These are phyloP conservation scores for Chymomyza caudatula DNA, from an alignment of 2,888 invertebrate species.

Conservation along the genomic window DNA sequence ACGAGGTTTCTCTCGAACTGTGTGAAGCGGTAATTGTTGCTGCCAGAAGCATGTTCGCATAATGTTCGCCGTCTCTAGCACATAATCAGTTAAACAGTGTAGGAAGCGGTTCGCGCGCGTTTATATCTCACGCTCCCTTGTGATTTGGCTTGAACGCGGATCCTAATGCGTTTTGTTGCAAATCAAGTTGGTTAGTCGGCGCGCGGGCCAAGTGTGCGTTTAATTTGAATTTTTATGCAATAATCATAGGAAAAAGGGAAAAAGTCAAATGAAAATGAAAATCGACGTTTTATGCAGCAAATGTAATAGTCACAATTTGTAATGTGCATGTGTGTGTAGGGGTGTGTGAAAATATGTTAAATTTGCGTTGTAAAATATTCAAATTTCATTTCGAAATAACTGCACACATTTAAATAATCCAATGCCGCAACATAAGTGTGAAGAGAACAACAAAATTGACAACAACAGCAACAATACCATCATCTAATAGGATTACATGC, in stretches of 20 bases:
- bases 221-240: constrained; percentile 70
- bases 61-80: background rate
- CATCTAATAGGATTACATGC: constrained; percentile 64
- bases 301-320: constrained; percentile 37
- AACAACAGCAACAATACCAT: constrained; percentile 30
- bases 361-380: constrained; percentile 59
- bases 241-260: constrained; percentile 41
- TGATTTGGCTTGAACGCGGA: background rate
- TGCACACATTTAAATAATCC: constrained; percentile 69
- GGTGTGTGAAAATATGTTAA: constrained; percentile 13
- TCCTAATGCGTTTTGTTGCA: constrained; percentile 1
- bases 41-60: background rate
- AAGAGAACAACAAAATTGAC: constrained; percentile 14
- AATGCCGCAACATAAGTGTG: constrained; percentile 43
- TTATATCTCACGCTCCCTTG: background rate
- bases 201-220: constrained; percentile 32
- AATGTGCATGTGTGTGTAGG: constrained; percentile 19
- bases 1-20: constrained; percentile 33
- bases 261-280: constrained; percentile 18
- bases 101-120: background rate
- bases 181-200: constrained; percentile 25
- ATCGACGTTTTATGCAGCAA: constrained; percentile 30
- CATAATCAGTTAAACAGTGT: background rate
- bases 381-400: constrained; percentile 64
- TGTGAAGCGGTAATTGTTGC: background rate